Base-by-base conservation (phyloP, 1,140 invertebrate species). In the Oedothorax gibbosus region DNA sequence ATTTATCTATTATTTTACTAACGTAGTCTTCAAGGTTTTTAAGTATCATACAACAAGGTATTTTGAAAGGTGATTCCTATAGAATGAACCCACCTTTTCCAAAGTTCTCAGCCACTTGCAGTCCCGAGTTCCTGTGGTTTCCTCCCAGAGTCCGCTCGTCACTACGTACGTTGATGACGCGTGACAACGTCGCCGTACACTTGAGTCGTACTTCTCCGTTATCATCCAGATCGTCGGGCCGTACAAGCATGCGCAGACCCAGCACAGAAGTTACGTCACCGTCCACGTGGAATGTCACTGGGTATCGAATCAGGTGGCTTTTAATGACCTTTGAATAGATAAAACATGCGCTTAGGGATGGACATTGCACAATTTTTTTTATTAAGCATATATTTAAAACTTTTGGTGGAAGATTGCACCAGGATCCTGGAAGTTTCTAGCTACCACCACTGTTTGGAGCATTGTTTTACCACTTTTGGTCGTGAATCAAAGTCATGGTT, bases 161-260 rank as follows among this genome's bases (percentile, higher is more conserved):
- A 20, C 77, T 85, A 8, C 76, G 20, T 18, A 85, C 73, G 20
- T 85, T 85, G 8, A 85, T 85, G 49, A 85, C 69, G 4, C 73
- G 20, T 20, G 84, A 85, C 18, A 85, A 49, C 0, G 76, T 85
- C 50, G 84, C 76, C n/a, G 84, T 85, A 69, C 84, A 85, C 57
- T 85, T 85, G 51, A 85, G 21, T 3, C 77, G 66, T 69, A 80
- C 66, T 11, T 85, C 84, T 87, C 95, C 95, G 85, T 93, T 93
- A n/a, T 79, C 76, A 35, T 84, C 87, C 89, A 96, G 96, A 90
- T 96, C 95, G 87, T 93, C 93, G 14, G 91, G 91, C 77, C 93
- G 92, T 20, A 95, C 95, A 86, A 92, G 92, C 89, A 96, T 96
- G 88, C 89, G 87, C 14, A 95, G 89, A 53, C 93, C 94, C 1